These are phyloP conservation scores for Vireo altiloquus DNA, from an alignment of 2,113 vertebrate species.

Conservation along the genomic window DNA sequence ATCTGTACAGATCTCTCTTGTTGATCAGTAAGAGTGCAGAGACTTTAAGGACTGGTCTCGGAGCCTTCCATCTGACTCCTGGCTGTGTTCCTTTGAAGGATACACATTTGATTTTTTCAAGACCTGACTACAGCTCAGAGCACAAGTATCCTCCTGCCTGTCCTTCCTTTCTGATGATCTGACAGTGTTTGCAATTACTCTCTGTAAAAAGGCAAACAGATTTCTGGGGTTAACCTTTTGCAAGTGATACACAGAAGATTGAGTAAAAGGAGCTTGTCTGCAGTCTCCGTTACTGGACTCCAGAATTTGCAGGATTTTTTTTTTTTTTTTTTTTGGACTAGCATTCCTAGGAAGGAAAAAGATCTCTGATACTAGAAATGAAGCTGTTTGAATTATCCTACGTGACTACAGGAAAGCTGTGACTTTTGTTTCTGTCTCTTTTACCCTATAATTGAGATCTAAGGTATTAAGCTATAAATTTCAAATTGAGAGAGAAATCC, in stretches of 20 bases:
- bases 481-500: neutral
- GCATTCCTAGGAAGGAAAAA: neutral
- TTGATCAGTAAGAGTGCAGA: neutral
- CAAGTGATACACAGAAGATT: neutral
- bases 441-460: neutral
- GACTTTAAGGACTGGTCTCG: neutral
- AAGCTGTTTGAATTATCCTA: neutral
- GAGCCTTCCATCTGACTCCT: neutral
- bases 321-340: neutral
- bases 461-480: conserved; percentile 11
- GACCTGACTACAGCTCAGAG: neutral
- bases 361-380: neutral
- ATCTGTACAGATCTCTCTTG: neutral
- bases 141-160: neutral
- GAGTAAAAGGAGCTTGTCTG: neutral
- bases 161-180: neutral
- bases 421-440: conserved; percentile 17
- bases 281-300: neutral
- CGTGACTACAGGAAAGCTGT: neutral
- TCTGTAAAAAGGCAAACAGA: neutral
- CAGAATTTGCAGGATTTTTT: neutral
- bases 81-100: neutral
- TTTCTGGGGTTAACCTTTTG: neutral
- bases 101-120: neutral
- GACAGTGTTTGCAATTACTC: neutral